Base-by-base conservation (phyloP, 2,797 vertebrate species). In the Lerista edwardsae region DNA sequence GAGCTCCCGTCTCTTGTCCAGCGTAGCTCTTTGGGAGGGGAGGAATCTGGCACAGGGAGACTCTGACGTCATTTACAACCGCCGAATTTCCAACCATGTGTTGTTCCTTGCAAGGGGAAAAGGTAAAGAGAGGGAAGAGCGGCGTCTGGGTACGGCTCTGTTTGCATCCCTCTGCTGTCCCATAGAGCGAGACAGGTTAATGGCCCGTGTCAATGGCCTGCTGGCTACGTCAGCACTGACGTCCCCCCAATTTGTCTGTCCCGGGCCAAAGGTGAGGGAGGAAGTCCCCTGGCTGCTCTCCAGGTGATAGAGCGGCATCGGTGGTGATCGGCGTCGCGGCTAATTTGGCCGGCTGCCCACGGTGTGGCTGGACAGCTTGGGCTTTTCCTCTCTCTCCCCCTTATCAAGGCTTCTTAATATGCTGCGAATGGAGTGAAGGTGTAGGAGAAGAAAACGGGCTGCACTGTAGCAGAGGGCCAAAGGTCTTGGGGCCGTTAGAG, bases 141-240 rank as follows among this genome's bases (percentile, higher is more conserved):
- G 1, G 7, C 36, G n/a, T 62, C 67, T 21, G 8, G 15, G n/a
- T 39, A n/a, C 25, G 34, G 27, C 69, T 74, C 69, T 29, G 29
- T 55, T 72, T 84, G n/a, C 27, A 34, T 80, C 36, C 55, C 44
- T 80, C 78, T 23, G 21, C 36, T 21, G 39, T 68, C 21, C 71
- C 36, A 34, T 34, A 47, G 27, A 80, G 77, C 34, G 41, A 36
- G 47, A 44, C 62, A 75, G 61, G 71, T 85, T 80, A 85, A 85
- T 68, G 36, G 71, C 51, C 71, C 72, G 19, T 80, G 77, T 75
- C 47, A 75, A 68, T 36, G 36, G 23, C 78, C 41, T 31, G 23
- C 34, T n/a, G 12, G 47, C 47, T 57, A 44, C 77, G 47, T 85
- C 84, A 85, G 23, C 1, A 1, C 62, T 75, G 64, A 85, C 71